These are phyloP conservation scores for Eublepharis macularius DNA, from an alignment of 2,113 vertebrate species.

Conservation along the genomic window DNA sequence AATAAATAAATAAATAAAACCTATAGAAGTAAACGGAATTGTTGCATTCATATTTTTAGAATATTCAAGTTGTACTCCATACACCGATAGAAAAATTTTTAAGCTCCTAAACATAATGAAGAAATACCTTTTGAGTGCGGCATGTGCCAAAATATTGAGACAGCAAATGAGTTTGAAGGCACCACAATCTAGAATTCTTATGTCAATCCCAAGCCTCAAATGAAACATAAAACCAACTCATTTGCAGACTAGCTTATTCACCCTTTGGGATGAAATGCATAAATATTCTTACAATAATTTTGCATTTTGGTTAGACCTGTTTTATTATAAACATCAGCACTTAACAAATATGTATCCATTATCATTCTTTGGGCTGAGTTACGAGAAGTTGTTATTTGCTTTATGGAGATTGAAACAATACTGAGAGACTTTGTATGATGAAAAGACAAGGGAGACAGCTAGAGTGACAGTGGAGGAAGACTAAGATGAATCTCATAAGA, in stretches of 20 bases:
- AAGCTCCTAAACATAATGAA: neutral
- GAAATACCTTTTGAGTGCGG: neutral
- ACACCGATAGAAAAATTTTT: neutral
- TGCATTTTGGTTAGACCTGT: neutral
- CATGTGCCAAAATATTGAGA: neutral
- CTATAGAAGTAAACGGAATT: neutral
- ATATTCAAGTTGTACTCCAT: neutral
- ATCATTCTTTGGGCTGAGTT: neutral
- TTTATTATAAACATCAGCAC: neutral
- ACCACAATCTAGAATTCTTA: neutral
- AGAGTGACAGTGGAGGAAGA: too few relatives aligned
- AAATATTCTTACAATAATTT: neutral
- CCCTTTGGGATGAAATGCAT: neutral
- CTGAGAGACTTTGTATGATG: too few relatives aligned
- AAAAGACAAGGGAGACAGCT: too few relatives aligned
- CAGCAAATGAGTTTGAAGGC: neutral
- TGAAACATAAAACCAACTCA: neutral
- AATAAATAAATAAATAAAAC: too few relatives aligned
- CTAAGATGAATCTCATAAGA: too few relatives aligned
- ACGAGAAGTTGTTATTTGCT: neutral
- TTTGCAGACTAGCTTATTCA: accelerated
- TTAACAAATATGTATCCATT: neutral
- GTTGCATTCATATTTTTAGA: neutral
- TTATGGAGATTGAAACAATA: accelerated
- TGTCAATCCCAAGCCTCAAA: neutral